These are phyloP conservation scores for Xylota segnis DNA, from an alignment of 2,888 invertebrate genomes.

Conservation along the genomic window DNA sequence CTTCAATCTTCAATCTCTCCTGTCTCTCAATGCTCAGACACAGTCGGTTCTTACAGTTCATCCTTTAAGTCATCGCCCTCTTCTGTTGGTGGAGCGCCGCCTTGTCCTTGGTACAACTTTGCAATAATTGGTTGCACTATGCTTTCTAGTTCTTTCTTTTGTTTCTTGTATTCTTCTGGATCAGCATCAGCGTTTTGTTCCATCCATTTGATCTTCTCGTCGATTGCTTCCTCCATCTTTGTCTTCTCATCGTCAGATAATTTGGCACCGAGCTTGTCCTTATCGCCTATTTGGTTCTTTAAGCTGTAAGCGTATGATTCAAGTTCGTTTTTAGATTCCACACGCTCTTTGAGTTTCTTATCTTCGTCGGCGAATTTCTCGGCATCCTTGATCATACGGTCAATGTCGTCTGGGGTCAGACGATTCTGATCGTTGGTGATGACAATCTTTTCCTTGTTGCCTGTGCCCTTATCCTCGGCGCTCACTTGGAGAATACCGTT, in stretches of 20 bases:
- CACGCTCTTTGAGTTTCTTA: conserved; percentile 97
- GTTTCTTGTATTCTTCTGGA: conserved; percentile 95
- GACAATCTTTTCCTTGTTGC: conserved; percentile 99
- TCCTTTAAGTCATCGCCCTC: conserved; percentile 91
- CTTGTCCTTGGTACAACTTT: conserved; percentile 96
- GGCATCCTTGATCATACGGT: conserved; percentile 99
- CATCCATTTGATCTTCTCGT: conserved; percentile 98
- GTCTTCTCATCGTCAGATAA: conserved; percentile 94
- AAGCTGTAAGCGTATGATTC: conserved; percentile 99
- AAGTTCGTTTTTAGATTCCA: conserved; percentile 98
- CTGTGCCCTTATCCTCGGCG: conserved; percentile 99
- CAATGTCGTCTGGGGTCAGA: conserved; percentile 98
- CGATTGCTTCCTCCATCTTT: conserved; percentile 98
- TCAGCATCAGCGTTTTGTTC: conserved; percentile 98
- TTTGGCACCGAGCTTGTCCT: conserved; percentile 98
- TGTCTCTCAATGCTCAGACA: conserved; percentile 49
- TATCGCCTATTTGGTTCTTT: conserved; percentile 98
- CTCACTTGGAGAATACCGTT: conserved; percentile 98
- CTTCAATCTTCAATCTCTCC: conserved; percentile 74
- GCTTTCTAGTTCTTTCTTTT: conserved; percentile 97
- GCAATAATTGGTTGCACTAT: conserved; percentile 98
- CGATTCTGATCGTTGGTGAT: conserved; percentile 99
- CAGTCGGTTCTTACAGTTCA: conserved; percentile 88
- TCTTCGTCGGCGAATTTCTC: conserved; percentile 99
- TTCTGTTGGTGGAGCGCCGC: conserved; percentile 90